phyloP scores from a whole-genome alignment of 2,113 vertebrate genomes.

The Oreocharis arfaki region DNA sequence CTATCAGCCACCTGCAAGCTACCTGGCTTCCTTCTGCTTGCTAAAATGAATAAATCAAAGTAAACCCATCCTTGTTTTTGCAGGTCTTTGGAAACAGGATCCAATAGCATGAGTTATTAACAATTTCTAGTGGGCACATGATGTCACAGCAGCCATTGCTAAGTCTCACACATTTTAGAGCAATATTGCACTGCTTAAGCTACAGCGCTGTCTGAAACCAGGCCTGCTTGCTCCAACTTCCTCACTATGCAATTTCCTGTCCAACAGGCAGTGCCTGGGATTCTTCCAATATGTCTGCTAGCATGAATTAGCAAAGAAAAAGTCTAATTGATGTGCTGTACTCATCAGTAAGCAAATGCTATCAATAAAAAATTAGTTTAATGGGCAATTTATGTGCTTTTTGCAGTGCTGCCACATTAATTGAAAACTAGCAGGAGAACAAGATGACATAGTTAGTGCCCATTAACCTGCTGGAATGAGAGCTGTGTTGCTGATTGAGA shows the following conservation, averaged over 20 bases:
- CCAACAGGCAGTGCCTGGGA: not conserved
- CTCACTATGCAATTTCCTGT: not conserved
- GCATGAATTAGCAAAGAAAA: rapidly evolving
- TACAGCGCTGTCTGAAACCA: not conserved
- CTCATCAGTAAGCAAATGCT: not conserved
- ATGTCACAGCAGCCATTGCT: not conserved
- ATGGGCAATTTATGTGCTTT: not conserved
- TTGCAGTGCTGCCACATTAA: not conserved
- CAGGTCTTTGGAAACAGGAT: not conserved
- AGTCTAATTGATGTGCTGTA: not conserved
- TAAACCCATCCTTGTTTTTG: not conserved
- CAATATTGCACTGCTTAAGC: not conserved
- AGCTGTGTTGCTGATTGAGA: not conserved
- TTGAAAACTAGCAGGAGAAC: not conserved
- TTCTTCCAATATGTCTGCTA: not conserved
- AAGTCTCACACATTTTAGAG: not conserved
- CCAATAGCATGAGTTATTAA: not conserved
- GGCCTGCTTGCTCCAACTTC: not conserved
- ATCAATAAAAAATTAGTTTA: not conserved
- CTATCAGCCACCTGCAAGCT: not conserved
- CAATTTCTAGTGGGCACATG: not conserved
- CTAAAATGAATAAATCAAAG: not conserved
- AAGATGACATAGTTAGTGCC: not conserved
- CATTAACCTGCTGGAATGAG: not conserved
- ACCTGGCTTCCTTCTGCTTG: not conserved